Base-by-base conservation (phyloP, 23 tunicate species). In the Trididemnum miniatum region DNA sequence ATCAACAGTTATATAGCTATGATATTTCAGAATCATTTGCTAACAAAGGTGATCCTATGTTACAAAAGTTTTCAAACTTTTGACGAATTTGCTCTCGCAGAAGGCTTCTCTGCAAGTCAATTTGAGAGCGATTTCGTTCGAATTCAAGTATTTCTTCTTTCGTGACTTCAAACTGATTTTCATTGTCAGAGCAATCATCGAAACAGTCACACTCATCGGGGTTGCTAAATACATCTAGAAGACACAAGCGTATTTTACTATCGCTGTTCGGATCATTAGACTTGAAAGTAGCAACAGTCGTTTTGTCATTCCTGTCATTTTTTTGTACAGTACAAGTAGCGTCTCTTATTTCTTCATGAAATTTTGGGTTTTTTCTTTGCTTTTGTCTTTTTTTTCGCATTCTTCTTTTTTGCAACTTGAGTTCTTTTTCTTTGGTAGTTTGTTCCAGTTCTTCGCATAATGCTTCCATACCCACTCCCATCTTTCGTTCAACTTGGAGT, bases 101-200 rank as follows among this genome's bases (percentile, higher is more conserved):
- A 15, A 65, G 59, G 34, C 51, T 66, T 20, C 97, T 72, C 34
- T 91, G 78, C 25, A 80, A 81, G n/a, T 84, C 51, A 31, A 91
- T 91, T 52, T 88, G 83, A 34, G 79, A 44, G 1, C 84, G 87
- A 59, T 91, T 86, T 82, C 72, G 50, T 33, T 86, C 84, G 83
- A 91, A 91, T 38, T 91, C 97, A 23, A 71, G 39, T 0, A 91
- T 85, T 77, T 91, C 97, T 57, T 91, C 97, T 26, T 83, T 72
- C 26, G 91, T 86, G 49, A 91, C 39, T 50, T 76, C 90, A 50
- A 31, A 71, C 32, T 34, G 77, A 36, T 60, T 73, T 0, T 71
- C 77, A 18, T 78, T 71, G 34, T 82, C 86, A n/a, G 86, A 75
- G 29, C 20, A 27, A 22, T 69, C 51, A 49, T 82, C 80, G 22